phyloP scores from a whole-genome alignment of 2,113 vertebrate genomes.

The Bubo blakistoni region DNA sequence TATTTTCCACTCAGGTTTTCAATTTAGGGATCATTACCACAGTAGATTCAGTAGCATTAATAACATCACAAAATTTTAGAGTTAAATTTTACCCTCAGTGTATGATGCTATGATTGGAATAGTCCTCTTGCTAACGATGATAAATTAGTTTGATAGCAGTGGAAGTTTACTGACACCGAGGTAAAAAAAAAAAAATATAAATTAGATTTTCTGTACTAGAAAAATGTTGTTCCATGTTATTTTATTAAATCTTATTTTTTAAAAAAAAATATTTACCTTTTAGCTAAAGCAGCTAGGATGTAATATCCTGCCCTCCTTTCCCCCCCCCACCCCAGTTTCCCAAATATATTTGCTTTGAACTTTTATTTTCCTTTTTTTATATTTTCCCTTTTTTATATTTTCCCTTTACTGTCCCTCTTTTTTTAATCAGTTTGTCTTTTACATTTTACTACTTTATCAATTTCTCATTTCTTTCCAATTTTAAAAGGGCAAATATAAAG shows the following conservation, averaged over 20 bases:
- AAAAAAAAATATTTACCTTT: fast-evolving
- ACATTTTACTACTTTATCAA: not conserved
- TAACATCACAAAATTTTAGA: not conserved
- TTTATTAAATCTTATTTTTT: not conserved
- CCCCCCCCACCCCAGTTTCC: fast-evolving
- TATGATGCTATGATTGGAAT: not conserved
- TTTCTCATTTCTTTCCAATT: not conserved
- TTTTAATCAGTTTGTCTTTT: not conserved
- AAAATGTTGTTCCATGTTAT: not conserved
- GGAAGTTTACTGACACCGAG: not conserved
- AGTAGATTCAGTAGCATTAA: not conserved
- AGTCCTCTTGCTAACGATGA: not conserved
- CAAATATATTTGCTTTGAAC: not conserved
- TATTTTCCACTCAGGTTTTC: slow-evolving; percentile 7
- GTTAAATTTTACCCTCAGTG: not conserved
- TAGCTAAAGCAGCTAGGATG: not conserved
- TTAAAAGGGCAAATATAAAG: not conserved
- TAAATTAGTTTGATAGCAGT: not conserved
- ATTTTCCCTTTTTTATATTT: not conserved
- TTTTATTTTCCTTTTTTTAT: not conserved
- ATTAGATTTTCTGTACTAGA: fast-evolving
- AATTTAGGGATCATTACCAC: not conserved
- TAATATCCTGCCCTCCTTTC: fast-evolving
- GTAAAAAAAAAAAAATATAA: not conserved
- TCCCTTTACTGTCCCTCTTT: fast-evolving